Base-by-base conservation (phyloP, 2,888 invertebrate species). In the Antheraea yamamai region DNA sequence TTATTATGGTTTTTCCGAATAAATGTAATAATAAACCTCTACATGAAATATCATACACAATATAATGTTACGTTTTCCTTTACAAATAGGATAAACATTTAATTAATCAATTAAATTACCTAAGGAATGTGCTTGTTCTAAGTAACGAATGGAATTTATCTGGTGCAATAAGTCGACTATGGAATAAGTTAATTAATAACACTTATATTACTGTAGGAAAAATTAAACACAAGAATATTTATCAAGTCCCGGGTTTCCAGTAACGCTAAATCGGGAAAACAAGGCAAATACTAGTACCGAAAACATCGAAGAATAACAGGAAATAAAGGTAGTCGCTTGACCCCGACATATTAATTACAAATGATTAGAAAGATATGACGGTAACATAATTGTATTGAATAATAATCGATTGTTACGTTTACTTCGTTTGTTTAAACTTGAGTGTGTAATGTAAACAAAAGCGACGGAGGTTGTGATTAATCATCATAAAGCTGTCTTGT, bases 401-500 rank as follows among this genome's bases (percentile, higher is more conserved):
- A 78, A 79, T 78, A 39, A 39, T 39, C 6, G 78, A 76, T 74
- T 76, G 75, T 73, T 74, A 76, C 74, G 74, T 74, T 74, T 75
- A 68, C 75, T 75, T 75, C 70, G 74, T 74, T 77, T 75, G 75
- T 76, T 39, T 39, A 26, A 39, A 39, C 64, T 66, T 70, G 79
- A 83, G 83, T 81, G 83, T 81, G 81, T 84, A 85, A 79, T 85
- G 88, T 87, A 85, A 90, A 89, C 84, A 88, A 85, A 81, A 83
- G 84, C 83, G 78, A 82, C 85, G 79, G 74, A 75, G 77, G 78
- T 81, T 82, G 81, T 88, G 87, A 89, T 89, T 88, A 87, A 85
- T 86, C 79, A 82, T 83, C 90, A 92, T 91, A 90, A 90, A 87
- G 85, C 81, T 83, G 90, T 89, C 88, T 87, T 87, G 79, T 80